phyloP scores from a whole-genome alignment of 2,113 vertebrate species.

The cattle (Bos taurus) region ARS-UCD2.0 NC_037331.1:55480001-55480500 shows the following conservation, averaged over 20 bases:
- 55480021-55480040: not conserved
- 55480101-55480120: conserved; percentile 14
- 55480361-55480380: not conserved
- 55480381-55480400: not conserved
- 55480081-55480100: not conserved
- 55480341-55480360: not conserved
- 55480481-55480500: not conserved
- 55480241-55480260: not conserved
- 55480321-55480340: not conserved
- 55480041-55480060: not conserved
- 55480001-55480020: not conserved
- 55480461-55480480: not conserved
- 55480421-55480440: not conserved
- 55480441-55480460: not conserved
- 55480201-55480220: not conserved
- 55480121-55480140: not conserved
- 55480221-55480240: not conserved
- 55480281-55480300: not conserved
- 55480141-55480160: not conserved
- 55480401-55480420: not conserved
- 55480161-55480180: not conserved
- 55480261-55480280: conserved; percentile 15
- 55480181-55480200: not conserved
- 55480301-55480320: not conserved
- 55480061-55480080: not conserved